Conservation (phyloP, 2,797 vertebrate genomes). For the Cyprinella venusta region DNA sequence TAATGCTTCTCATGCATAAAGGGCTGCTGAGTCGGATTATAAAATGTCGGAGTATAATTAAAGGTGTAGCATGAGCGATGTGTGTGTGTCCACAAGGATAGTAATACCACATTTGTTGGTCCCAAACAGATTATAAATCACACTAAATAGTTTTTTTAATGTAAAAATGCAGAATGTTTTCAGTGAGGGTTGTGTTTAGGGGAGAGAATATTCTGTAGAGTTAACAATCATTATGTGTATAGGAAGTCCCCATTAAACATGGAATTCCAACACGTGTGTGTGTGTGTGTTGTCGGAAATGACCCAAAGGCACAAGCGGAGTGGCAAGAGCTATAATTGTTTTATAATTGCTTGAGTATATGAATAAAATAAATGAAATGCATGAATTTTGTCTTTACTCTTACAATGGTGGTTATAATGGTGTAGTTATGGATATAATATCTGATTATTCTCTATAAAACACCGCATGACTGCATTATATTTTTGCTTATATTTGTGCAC, state of each 20-base stretch:
- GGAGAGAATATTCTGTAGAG: no score
- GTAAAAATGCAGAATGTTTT: no score
- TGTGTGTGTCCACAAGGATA: no score
- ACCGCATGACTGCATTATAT: not conserved
- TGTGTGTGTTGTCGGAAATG: no score
- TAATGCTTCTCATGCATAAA: conserved; percentile 45
- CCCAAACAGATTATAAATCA: not conserved
- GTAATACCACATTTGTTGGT: no score
- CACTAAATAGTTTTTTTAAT: no score
- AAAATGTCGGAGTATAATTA: conserved; percentile 55
- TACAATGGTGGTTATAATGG: not conserved
- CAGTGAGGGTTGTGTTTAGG: no score
- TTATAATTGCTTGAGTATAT: conserved; percentile 10
- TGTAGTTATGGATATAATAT: conserved; percentile 11
- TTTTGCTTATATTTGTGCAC: not conserved
- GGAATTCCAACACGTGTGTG: no score
- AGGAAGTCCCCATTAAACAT: no score
- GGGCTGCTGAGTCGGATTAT: conserved; percentile 46
- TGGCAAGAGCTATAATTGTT: conserved; percentile 23
- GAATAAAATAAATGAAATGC: conserved; percentile 16
- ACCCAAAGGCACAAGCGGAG: not conserved
- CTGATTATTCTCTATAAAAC: not conserved
- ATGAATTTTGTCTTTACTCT: not conserved
- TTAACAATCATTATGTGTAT: no score
- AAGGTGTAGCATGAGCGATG: conserved; percentile 13